Evolutionary conservation across 2,113 vertebrate genomes (phyloP).

Genomic region (Odobenus rosmarus): DNA sequence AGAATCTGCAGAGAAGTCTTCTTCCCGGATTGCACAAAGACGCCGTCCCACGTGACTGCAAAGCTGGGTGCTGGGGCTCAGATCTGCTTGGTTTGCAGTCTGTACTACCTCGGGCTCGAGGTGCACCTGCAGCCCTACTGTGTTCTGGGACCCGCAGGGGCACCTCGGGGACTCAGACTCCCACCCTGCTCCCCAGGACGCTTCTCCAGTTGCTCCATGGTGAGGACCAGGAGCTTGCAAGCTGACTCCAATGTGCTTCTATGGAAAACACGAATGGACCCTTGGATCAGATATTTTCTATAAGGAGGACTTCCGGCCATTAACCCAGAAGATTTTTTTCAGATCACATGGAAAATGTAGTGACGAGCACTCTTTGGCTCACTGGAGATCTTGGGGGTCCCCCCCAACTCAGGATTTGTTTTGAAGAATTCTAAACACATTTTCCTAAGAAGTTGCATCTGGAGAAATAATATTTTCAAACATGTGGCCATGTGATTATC

Average conservation of each 20-base stretch:
- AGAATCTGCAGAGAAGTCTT: background rate
- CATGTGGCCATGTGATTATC: too few relatives aligned
- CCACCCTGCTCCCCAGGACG: accelerated
- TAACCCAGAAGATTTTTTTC: background rate
- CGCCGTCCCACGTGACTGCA: accelerated
- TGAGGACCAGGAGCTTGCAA: background rate
- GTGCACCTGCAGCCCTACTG: background rate
- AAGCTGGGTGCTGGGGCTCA: background rate
- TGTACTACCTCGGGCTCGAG: accelerated
- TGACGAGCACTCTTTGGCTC: accelerated
- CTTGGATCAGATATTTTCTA: background rate
- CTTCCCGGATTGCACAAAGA: background rate
- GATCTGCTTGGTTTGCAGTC: accelerated
- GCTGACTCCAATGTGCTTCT: background rate
- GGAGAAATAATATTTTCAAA: background rate
- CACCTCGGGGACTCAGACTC: background rate
- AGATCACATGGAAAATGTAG: background rate
- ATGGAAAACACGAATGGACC: background rate
- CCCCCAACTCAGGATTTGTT: background rate
- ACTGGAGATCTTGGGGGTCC: accelerated
- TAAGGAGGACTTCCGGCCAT: accelerated
- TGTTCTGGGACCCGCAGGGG: background rate
- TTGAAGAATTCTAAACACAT: background rate
- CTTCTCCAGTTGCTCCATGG: accelerated
- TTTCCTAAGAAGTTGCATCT: background rate